Percentiles rank a stretch among this genome's conserved stretches.
These are phyloP conservation scores for Leptopilina clavipes DNA, from an alignment of 1,140 invertebrate species.

Conservation along the genomic window DNA sequence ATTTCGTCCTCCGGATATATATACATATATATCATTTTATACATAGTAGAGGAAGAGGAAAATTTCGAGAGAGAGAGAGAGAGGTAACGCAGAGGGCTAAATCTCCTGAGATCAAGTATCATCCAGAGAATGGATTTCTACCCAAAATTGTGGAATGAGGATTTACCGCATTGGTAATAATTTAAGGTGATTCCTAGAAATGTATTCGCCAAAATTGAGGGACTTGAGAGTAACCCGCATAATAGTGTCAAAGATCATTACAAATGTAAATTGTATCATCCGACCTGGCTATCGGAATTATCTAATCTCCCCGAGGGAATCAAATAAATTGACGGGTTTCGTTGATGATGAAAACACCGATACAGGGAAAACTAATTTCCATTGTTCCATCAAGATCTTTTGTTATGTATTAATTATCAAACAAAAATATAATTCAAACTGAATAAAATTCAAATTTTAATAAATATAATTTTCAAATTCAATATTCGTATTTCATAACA, in stretches of 20 bases:
- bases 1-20: background rate
- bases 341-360: no score
- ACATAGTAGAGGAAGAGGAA: background rate
- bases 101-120: conserved; percentile 40
- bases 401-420: no score
- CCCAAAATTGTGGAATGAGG: conserved; percentile 40
- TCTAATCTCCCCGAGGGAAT: background rate
- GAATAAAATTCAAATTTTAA: no score
- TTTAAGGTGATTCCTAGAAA: conserved; percentile 3
- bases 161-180: conserved; percentile 36
- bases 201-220: background rate
- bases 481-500: no score
- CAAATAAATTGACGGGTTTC: background rate
- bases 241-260: conserved; percentile 1
- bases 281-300: background rate
- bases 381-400: no score
- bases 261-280: conserved; percentile 11
- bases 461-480: no score
- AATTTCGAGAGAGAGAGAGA: background rate
- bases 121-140: conserved; percentile 42
- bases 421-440: no score
- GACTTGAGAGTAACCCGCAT: background rate
- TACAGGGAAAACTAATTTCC: no score
- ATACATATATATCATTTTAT: no score
- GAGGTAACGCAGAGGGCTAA: background rate